A percentile compares a stretch with the other conserved stretches of the same genome.
Conservation (phyloP, 2,113 vertebrate genomes). For the Panthera tigris region DNA sequence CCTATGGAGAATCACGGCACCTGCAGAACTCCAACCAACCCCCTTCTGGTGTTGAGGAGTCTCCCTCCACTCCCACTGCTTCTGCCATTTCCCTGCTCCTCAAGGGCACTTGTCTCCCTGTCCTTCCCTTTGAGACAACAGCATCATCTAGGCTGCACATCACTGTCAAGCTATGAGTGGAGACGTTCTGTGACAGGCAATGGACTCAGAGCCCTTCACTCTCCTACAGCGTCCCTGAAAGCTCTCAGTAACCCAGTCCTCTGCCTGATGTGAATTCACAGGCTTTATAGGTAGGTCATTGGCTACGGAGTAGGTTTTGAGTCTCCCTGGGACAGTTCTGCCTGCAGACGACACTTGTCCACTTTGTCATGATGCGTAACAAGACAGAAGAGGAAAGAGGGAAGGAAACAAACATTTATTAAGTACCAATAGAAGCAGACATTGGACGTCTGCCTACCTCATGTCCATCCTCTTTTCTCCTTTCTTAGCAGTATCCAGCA, state of each 20-base stretch:
- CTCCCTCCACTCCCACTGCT: background rate
- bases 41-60: no score
- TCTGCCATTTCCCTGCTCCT: background rate
- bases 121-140: background rate
- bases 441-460: background rate
- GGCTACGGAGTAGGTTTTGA: background rate
- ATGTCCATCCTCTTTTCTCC: background rate
- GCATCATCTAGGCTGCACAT: background rate
- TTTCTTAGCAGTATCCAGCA: background rate
- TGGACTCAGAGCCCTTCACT: background rate
- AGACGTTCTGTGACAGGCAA: background rate
- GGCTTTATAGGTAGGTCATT: background rate
- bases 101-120: background rate
- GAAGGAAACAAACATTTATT: background rate
- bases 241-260: background rate
- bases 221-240: background rate
- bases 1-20: background rate
- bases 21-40: background rate
- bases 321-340: background rate
- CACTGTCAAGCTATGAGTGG: accelerated
- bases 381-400: background rate
- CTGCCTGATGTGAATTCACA: background rate
- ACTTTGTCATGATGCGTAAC: background rate
- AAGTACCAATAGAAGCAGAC: background rate
- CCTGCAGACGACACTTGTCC: background rate